Base-by-base conservation (phyloP, 2,888 invertebrate species). In the Plebejus anna region DNA sequence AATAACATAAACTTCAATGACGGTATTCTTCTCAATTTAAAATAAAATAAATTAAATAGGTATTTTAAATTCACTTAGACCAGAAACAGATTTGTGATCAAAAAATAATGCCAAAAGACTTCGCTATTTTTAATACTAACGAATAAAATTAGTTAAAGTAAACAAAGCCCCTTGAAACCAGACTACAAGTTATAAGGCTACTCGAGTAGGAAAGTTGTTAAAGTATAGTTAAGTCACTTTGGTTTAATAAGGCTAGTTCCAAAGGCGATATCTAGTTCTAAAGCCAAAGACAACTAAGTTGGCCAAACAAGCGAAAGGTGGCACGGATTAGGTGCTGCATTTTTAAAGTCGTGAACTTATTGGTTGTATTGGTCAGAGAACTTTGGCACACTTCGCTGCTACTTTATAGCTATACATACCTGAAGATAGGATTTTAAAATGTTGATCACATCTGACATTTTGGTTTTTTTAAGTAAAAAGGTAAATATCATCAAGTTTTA, bases 211-310 rank as follows among this genome's bases (percentile, higher is more conserved):
- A 73, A 73, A 73, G 73, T 73, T 73, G 55, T 55, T 73, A 32
- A 73, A 73, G 73, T 73, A 73, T 73, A 73, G 73, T 55, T 73
- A 73, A 55, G 73, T 73, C 55, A 55, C 73, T 73, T 73, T 55
- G 55, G 73, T 73, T 73, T 73, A 73, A 73, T 73, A 73, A 73
- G 55, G 73, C 73, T 16, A 36, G 55, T 73, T 73, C 73, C 59
- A 71, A 47, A 51, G 51, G 32, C 55, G 55, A 73, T 73, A 73
- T 73, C 55, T 73, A 51, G 55, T 73, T 73, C 55, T 32, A 73
- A 73, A 73, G 32, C 38, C 72, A 70, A 51, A 16, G 66, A 36
- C 66, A 66, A 66, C 32, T 66, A 36, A 66, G 32, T 66, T 66
- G 66, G 32, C 66, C 66, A 66, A 66, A 66, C 66, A 36, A 66